Percentiles rank a stretch among this genome's conserved stretches.
These are phyloP conservation scores for Aurelia aurita complex sp. Pacific DNA, from an alignment of 30 jellyfish, hydroid and myxozoan genomes.

Conservation along the genomic window DNA sequence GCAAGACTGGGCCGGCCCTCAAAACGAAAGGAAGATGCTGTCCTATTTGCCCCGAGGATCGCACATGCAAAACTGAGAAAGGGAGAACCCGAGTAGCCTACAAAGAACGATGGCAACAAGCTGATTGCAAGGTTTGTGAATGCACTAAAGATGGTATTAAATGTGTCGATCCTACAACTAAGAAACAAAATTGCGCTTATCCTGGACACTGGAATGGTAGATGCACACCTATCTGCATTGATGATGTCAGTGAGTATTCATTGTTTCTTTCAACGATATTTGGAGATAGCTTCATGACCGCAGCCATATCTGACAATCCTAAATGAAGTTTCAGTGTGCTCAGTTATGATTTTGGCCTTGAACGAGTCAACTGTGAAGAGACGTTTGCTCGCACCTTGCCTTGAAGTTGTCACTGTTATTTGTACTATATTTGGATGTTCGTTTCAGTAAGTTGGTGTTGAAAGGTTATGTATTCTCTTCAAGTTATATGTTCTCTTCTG, in stretches of 20 bases:
- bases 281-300: no score
- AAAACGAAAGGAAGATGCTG: slow-evolving; percentile 81
- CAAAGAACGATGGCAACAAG: slow-evolving; percentile 69
- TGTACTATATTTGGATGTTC: no score
- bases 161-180: slow-evolving; percentile 58
- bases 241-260: slow-evolving; percentile 16
- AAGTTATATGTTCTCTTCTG: no score
- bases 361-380: no score
- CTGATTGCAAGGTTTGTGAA: slow-evolving; percentile 60
- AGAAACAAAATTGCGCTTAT: slow-evolving; percentile 33
- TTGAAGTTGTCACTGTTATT: no score
- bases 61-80: slow-evolving; percentile 44
- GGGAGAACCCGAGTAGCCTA: slow-evolving; percentile 49
- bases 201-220: slow-evolving; percentile 52
- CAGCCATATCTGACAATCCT: no score
- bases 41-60: slow-evolving; percentile 77
- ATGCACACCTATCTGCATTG: slow-evolving; percentile 58
- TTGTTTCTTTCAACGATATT: background rate
- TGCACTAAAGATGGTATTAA: slow-evolving; percentile 70
- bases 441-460: no score
- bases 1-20: slow-evolving; percentile 66
- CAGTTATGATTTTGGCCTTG: no score
- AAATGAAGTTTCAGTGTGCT: no score
- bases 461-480: no score
- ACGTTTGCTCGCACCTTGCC: no score